Conservation (phyloP, 2,113 vertebrate species). For the Phyllostomus hastatus region DNA sequence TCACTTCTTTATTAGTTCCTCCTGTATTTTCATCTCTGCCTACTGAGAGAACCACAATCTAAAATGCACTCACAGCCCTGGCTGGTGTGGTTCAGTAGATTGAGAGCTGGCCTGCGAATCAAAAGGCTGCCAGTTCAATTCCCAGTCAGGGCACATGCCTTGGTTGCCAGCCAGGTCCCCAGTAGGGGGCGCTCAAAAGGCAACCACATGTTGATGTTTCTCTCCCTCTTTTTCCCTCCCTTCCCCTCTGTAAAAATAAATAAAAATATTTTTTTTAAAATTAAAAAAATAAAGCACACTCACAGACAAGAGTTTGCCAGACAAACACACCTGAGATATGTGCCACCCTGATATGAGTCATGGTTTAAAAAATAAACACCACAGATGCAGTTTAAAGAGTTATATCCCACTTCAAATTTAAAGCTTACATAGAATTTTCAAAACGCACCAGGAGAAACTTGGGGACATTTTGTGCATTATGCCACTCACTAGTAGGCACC, state of each 20-base stretch:
- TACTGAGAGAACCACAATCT: not conserved
- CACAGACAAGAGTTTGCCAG: not conserved
- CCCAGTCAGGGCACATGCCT: too few species aligned
- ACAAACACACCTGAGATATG: conserved; percentile 9
- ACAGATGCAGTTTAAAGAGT: not conserved
- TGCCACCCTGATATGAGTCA: not conserved
- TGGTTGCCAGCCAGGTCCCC: too few species aligned
- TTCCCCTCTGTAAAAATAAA: too few species aligned
- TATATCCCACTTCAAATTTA: not conserved
- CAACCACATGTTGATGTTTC: too few species aligned
- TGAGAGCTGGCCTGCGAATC: too few species aligned
- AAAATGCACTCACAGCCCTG: not conserved
- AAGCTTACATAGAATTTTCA: not conserved
- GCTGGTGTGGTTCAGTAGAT: too few species aligned
- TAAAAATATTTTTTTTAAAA: too few species aligned
- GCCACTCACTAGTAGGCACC: conserved; percentile 62
- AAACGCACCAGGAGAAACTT: not conserved
- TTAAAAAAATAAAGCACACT: too few species aligned
- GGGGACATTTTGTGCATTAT: not conserved
- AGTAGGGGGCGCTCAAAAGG: too few species aligned
- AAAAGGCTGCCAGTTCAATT: too few species aligned
- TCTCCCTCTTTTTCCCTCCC: too few species aligned
- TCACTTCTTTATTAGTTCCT: not conserved
- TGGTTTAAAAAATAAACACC: not conserved
- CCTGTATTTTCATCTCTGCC: not conserved